phyloP scores from a whole-genome alignment of 1,140 invertebrate species.

The Babylonia areolata region DNA sequence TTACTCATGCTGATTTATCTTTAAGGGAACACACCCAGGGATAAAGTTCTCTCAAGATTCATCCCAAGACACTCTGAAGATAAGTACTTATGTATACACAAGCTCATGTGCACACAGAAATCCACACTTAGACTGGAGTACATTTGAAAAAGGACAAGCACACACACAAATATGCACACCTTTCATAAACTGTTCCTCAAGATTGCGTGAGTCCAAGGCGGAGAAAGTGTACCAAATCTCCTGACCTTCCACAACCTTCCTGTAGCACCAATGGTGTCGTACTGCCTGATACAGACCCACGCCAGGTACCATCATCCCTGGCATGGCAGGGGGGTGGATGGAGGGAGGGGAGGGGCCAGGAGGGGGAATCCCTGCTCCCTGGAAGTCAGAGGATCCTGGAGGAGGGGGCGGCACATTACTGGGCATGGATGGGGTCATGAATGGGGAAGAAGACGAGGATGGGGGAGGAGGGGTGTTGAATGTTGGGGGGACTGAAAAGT shows the following conservation, averaged over 20 bases:
- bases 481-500: conserved; percentile 21
- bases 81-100: no score
- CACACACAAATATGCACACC: conserved; percentile 66
- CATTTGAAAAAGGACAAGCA: no score
- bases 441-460: conserved; percentile 33
- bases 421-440: conserved; percentile 29
- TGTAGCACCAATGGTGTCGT: conserved; percentile 93
- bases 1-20: no score
- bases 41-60: no score
- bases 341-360: background rate
- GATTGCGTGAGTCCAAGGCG: conserved; percentile 84
- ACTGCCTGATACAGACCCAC: conserved; percentile 78
- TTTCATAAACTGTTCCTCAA: conserved; percentile 85
- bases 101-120: no score
- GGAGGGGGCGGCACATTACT: conserved; percentile 33
- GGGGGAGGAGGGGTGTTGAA: conserved; percentile 35
- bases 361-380: background rate
- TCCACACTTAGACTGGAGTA: no score
- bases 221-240: conserved; percentile 90
- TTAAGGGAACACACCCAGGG: no score
- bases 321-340: conserved; percentile 41
- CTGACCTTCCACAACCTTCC: conserved; percentile 84
- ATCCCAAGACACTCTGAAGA: no score
- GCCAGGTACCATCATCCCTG: background rate
- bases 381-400: background rate